Percentiles rank a stretch among this genome's conserved stretches.
Conservation (phyloP, 1,140 invertebrate genomes). For the Drosophila prosaltans region DNA sequence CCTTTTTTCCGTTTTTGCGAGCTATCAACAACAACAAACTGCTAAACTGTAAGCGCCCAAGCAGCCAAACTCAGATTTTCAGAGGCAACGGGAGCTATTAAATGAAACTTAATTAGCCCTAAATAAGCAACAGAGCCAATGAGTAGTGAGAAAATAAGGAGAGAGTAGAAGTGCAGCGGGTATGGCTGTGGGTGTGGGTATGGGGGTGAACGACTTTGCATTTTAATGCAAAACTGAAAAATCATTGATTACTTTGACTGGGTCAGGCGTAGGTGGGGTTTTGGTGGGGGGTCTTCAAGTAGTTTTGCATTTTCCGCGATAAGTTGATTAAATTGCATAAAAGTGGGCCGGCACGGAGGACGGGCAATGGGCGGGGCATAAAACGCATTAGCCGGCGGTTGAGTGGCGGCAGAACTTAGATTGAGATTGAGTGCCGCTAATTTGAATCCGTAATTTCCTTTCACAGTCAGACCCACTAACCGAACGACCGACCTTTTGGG, state of each 20-base stretch:
- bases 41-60: slow-evolving; percentile 51
- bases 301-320: slow-evolving; percentile 61
- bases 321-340: slow-evolving; percentile 80
- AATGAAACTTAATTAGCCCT: slow-evolving; percentile 71
- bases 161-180: slow-evolving; percentile 38
- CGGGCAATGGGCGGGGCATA: slow-evolving; percentile 27
- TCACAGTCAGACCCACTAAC: slow-evolving; percentile 15
- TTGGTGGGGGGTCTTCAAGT: background rate
- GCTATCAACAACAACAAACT: slow-evolving; percentile 44
- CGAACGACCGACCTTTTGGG: background rate
- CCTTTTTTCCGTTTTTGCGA: slow-evolving; percentile 12
- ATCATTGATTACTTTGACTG: slow-evolving; percentile 65
- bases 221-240: slow-evolving; percentile 69
- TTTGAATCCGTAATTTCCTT: slow-evolving; percentile 79
- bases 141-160: slow-evolving; percentile 15
- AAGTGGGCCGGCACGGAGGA: slow-evolving; percentile 47
- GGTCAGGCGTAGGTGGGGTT: background rate
- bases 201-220: slow-evolving; percentile 28
- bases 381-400: slow-evolving; percentile 62
- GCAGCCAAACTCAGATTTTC: slow-evolving; percentile 32
- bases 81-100: slow-evolving; percentile 48
- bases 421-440: slow-evolving; percentile 80
- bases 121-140: slow-evolving; percentile 64
- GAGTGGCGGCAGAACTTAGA: slow-evolving; percentile 60
- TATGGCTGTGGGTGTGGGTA: background rate